Base-by-base conservation (phyloP, 2,113 vertebrate genomes). In the Catharus minimus region DNA sequence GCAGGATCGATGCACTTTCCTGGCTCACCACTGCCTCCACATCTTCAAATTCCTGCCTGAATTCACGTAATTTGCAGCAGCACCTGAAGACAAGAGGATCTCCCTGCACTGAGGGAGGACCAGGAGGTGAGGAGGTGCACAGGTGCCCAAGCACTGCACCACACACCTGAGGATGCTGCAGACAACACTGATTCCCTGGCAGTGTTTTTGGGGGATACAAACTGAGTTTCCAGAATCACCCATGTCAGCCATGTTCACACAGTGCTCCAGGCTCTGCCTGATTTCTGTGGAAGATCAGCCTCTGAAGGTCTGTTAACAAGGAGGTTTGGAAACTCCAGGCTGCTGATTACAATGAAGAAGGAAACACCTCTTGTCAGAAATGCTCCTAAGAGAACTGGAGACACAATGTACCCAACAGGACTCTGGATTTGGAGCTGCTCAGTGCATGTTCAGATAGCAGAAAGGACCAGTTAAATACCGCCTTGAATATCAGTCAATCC, bases 161-260 rank as follows among this genome's bases (percentile, higher is more conserved):
- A n/a, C n/a, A 39, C 72, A 65, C 22, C 39, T 0, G 1, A 18
- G 11, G 26, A 60, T 19, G 39, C 47, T 24, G 55, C 38, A 49
- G 36, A 33, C 20, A 1, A 9, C 8, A 12, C 0, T 6, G 28
- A 12, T 0, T 41, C 20, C 24, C 36, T 53, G 58, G 18, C 33
- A 43, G 22, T 1, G 28, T 2, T 13, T 47, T 41, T 17, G 7
- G 13, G 15, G 2, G 19, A 44, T 7, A 44, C 7, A 19, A 47
- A 36, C 3, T 8, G 16, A 6, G 6, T 23, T 46, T 36, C 24
- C 53, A 81, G 38, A 13, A n/a, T 33, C 68, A 52, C 19, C 44
- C 20, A 55, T 18, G 18, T 20, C 58, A 44, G 47, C 10, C 80
- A 82, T 22, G 22, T 56, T 30, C 5, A 33, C 33, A 33, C 33